Conservation (phyloP, 1,140 invertebrate genomes). For the Ganaspis sp. region DNA sequence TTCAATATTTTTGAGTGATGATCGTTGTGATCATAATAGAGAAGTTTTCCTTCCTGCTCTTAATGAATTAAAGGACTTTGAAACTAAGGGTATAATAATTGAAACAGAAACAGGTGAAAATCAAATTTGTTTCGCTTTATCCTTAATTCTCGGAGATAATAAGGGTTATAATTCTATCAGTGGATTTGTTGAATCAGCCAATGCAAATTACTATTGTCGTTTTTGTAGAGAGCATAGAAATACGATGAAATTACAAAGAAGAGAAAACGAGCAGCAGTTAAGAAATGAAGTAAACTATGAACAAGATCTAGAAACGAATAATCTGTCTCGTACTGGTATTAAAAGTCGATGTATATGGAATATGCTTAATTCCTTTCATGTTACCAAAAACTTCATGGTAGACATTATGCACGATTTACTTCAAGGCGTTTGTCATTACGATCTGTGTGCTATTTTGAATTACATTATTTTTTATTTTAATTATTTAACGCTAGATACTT, state of each 20-base stretch:
- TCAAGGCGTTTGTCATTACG: conserved; percentile 2
- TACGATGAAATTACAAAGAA: too few species aligned
- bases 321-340: background rate
- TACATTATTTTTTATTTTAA: background rate
- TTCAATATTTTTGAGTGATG: background rate
- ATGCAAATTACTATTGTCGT: too few species aligned
- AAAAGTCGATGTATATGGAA: background rate
- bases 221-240: too few species aligned
- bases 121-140: background rate
- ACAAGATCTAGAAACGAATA: background rate
- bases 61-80: background rate
- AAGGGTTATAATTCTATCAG: too few species aligned
- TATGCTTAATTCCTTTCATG: background rate
- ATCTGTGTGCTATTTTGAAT: background rate
- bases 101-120: background rate
- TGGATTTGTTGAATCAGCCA: too few species aligned
- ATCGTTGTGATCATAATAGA: background rate
- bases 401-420: background rate
- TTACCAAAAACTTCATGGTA: background rate
- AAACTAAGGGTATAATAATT: background rate
- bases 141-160: too few species aligned
- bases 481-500: background rate
- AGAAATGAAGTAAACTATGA: background rate
- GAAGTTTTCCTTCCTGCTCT: background rate
- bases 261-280: too few species aligned